Conservation (phyloP, 2,113 vertebrate genomes). For the Muscicapa adusta region DNA sequence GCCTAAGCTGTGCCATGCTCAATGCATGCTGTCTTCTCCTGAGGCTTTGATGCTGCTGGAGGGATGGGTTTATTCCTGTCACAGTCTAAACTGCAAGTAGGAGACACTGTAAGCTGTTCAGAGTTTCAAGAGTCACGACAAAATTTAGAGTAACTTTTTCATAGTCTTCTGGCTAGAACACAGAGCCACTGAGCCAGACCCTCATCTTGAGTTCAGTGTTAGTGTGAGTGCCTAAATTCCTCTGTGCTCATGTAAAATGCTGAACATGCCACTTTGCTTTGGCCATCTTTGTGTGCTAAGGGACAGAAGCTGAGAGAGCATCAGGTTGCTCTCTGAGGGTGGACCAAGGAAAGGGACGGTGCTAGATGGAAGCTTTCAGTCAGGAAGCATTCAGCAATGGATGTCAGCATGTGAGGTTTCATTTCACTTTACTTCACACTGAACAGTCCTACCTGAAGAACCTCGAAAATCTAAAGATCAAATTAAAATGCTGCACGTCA, state of each 20-base stretch:
- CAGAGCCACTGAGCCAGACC: background rate
- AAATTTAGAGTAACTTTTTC: background rate
- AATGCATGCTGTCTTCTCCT: background rate
- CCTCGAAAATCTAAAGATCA: background rate
- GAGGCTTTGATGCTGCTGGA: background rate
- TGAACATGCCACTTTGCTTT: background rate
- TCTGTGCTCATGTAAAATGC: background rate
- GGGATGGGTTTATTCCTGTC: background rate
- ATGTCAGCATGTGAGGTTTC: fast-evolving
- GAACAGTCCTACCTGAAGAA: background rate
- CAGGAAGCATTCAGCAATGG: background rate
- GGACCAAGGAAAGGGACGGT: background rate
- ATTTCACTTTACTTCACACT: background rate
- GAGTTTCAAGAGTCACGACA: background rate
- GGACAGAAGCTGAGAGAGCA: background rate
- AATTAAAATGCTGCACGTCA: fast-evolving
- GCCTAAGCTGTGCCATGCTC: fast-evolving
- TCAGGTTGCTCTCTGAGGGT: background rate
- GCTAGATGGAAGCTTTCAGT: background rate
- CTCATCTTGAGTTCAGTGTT: background rate
- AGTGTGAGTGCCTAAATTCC: background rate
- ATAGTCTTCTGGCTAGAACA: background rate
- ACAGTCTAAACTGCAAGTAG: background rate
- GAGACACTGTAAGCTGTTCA: background rate
- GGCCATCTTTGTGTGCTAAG: background rate